Evolutionary conservation across 2,113 vertebrate species (phyloP).

Genomic region (Silurus meridionalis): DNA sequence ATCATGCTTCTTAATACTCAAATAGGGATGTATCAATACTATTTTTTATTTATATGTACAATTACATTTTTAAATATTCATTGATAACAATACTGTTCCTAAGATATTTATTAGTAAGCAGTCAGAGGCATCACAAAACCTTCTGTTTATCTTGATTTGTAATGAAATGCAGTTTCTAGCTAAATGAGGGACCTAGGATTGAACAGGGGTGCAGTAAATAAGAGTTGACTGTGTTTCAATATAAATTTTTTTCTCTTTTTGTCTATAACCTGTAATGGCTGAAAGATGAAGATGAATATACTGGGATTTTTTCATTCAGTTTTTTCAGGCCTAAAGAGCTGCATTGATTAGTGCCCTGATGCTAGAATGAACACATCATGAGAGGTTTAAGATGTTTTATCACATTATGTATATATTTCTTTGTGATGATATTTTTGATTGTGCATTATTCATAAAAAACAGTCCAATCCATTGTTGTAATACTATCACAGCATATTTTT

Average conservation of each 20-base stretch:
- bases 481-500: neutral
- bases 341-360: neutral
- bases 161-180: neutral
- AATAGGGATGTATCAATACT: neutral
- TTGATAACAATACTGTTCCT: neutral
- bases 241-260: neutral
- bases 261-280: neutral
- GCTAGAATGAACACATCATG: neutral
- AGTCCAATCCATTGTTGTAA: neutral
- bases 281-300: neutral
- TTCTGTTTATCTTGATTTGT: neutral
- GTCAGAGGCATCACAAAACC: neutral
- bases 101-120: neutral
- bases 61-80: neutral
- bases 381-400: neutral
- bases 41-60: neutral
- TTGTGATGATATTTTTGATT: neutral
- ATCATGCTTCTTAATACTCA: neutral
- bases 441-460: neutral
- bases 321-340: neutral
- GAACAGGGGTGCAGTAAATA: neutral
- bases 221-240: neutral
- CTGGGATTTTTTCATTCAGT: neutral
- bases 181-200: neutral
- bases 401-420: neutral